These are phyloP conservation scores for Andricus grossulariae DNA, from an alignment of 1,140 invertebrate species.

Conservation along the genomic window DNA sequence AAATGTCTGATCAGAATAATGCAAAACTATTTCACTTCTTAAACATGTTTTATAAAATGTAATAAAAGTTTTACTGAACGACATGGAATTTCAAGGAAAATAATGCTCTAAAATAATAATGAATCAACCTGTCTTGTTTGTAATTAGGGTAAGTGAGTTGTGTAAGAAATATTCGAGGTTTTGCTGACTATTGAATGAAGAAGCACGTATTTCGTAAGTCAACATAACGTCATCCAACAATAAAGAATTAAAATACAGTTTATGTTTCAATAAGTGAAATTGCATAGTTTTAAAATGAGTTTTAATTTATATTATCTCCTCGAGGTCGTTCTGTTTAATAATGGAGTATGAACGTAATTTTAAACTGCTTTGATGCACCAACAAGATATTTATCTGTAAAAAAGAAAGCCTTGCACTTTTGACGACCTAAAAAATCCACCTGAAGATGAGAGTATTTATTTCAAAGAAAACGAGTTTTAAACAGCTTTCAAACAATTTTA, in stretches of 20 bases:
- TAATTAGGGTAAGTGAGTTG: not conserved
- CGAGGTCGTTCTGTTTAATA: not conserved
- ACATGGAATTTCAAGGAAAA: no score
- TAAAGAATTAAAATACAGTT: not conserved
- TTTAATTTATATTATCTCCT: not conserved
- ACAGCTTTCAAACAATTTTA: not conserved
- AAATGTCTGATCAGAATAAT: not conserved
- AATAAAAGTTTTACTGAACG: no score
- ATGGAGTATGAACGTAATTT: no score
- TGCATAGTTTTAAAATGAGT: conserved; percentile 2
- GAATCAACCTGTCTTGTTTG: no score
- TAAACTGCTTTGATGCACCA: no score
- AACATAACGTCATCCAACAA: conserved; percentile 3
- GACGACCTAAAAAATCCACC: not conserved
- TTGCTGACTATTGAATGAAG: conserved; percentile 5
- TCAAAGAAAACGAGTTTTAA: not conserved
- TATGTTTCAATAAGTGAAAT: not conserved
- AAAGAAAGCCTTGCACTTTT: no score
- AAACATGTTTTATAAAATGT: no score
- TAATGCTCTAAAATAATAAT: no score
- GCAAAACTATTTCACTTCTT: not conserved
- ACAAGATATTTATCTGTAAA: no score
- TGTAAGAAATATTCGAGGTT: not conserved
- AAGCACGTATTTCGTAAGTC: conserved; percentile 1
- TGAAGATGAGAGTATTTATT: not conserved